phyloP scores from a whole-genome alignment of 2,888 invertebrate genomes.

The Microctonus hyperodae region DNA sequence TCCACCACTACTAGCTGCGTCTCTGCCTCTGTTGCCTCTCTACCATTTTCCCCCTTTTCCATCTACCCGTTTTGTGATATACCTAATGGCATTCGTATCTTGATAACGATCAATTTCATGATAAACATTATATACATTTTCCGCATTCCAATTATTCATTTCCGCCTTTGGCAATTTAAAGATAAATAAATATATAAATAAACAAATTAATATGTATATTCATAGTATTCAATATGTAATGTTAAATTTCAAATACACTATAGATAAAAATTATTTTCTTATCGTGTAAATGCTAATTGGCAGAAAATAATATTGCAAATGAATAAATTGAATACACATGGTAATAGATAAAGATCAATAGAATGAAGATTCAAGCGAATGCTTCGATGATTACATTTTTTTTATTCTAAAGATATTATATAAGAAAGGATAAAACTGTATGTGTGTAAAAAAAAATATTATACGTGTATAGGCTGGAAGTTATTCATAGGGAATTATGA shows the following conservation, averaged over 20 bases:
- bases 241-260: background rate
- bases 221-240: background rate
- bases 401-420: background rate
- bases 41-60: constrained; percentile 38
- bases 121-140: constrained; percentile 17
- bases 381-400: constrained; percentile 5
- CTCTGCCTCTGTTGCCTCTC: constrained; percentile 37
- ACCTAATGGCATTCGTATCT: constrained; percentile 28
- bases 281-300: background rate
- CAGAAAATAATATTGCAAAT: background rate
- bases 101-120: constrained; percentile 19
- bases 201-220: background rate
- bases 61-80: constrained; percentile 25
- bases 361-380: constrained; percentile 18
- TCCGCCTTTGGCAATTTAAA: background rate
- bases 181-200: background rate
- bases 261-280: background rate
- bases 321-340: background rate
- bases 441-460: background rate
- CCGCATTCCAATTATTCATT: constrained; percentile 10
- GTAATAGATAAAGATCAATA: constrained; percentile 18
- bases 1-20: constrained; percentile 36
- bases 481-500: constrained; percentile 43
- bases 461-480: background rate
- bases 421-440: background rate